Base-by-base conservation (phyloP, 2,797 vertebrate genomes). In the Loriculus beryllinus region DNA sequence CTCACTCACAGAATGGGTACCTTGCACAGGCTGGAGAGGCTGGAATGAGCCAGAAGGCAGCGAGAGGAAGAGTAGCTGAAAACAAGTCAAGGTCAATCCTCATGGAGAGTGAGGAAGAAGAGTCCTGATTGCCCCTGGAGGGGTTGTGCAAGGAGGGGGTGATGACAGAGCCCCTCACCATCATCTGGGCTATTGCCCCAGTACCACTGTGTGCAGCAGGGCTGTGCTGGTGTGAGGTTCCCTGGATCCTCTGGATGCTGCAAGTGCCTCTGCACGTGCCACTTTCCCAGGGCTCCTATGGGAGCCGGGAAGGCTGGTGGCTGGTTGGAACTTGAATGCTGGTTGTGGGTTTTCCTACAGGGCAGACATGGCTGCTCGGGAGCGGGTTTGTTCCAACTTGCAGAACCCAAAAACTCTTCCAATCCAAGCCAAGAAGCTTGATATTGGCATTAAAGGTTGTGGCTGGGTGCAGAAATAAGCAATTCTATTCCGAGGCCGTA, bases 401-500 rank as follows among this genome's bases (percentile, higher is more conserved):
- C 67, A 94, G 79, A 83, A 83, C 64, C 49, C 57, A 86, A 33
- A 92, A 88, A 4, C 10, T 45, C 54, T 17, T 48, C 2, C 0
- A 68, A 67, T 3, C 19, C 31, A 0, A 39, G 90, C 9, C 93
- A 91, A 76, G 83, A 71, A 60, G 54, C 49, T 54, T 5, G 31
- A n/a, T 2, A 14, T 49, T 26, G 49, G 39, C 20, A 25, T 1
- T 10, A 12, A 23, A 60, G n/a, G 45, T 51, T 4, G 3, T 1
- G 23, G 31, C 35, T 29, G 56, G 48, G 33, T 48, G 49, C 52
- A 80, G 77, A 72, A 90, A 78, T 18, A 42, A 80, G 80, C 25
- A 54, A 1, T 42, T 29, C 39, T 2, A 0, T 2, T 62, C 54
- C 0, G 2, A 76, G n/a, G 11, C 14, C 0, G 7, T 37, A 6